A percentile compares a stretch with the other conserved stretches of the same genome.
Conservation (phyloP, 2,888 invertebrate species). For the Hydrotaea cyrtoneurina region DNA sequence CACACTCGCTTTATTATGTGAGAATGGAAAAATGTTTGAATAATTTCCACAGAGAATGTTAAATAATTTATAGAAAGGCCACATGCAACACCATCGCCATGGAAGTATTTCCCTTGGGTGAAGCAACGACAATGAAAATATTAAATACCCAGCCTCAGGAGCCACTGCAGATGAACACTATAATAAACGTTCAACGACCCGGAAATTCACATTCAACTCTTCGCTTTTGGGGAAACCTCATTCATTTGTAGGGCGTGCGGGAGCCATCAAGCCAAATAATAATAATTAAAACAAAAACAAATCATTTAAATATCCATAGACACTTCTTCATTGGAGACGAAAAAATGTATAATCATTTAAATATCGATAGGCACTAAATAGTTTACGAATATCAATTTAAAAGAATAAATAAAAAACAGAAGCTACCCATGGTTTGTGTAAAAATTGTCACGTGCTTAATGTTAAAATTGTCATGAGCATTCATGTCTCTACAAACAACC, state of each 20-base stretch:
- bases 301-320: background rate
- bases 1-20: constrained; percentile 25
- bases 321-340: too few relatives aligned
- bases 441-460: constrained; percentile 56
- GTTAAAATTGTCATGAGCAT: constrained; percentile 37
- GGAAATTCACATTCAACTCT: too few relatives aligned
- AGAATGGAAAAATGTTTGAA: constrained; percentile 42
- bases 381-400: background rate
- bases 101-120: too few relatives aligned
- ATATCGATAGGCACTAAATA: background rate
- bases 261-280: background rate
- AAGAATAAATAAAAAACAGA: background rate
- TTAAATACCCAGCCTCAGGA: too few relatives aligned
- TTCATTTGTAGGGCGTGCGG: too few relatives aligned
- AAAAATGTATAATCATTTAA: background rate
- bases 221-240: too few relatives aligned
- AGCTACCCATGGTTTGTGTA: background rate
- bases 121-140: too few relatives aligned
- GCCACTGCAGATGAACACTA: too few relatives aligned
- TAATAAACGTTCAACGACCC: too few relatives aligned
- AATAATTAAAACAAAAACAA: too few relatives aligned
- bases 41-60: background rate
- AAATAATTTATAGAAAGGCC: constrained; percentile 32
- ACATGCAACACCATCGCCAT: constrained; percentile 16
- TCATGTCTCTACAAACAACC: constrained; percentile 22